Base-by-base conservation (phyloP, 2,888 invertebrate genomes). In the Steinernema scapterisci region DNA sequence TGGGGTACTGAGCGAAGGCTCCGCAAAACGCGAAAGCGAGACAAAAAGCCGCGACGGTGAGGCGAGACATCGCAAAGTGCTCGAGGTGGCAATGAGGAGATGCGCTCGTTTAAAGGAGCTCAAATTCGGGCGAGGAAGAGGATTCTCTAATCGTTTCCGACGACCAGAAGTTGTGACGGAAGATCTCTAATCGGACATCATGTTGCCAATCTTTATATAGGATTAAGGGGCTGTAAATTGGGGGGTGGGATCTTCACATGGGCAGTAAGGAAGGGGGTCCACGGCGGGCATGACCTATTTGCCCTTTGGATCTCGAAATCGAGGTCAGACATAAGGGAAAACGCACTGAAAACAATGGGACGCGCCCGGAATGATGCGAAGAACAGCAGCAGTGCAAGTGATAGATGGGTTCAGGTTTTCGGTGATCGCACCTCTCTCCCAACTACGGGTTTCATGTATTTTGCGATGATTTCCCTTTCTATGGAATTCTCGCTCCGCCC, bases 201-300 rank as follows among this genome's bases (percentile, higher is more conserved):
- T 63, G 63, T 63, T 63, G 63, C 63, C 63, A 63, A 31, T 63
- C 63, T 63, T 63, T 63, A 63, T 63, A 63, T 63, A 63, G 63
- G 63, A 63, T 63, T 63, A 63, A 63, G 63, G 63, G 31, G 63
- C 63, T 63, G 63, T 63, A 63, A 63, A 63, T 63, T 63, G 27
- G 63, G 27, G 63, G 63, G 63, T 63, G 63, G 63, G 63, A 27
- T 63, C 25, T 63, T 31, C 63, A 27, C 38, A 63, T 63, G 63
- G 63, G 63, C 27, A 31, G 63, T 52, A 23, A 23, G 52, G 21
- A 21, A 23, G 63, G 63, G 54, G 63, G 63, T 63, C 63, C 63
- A 63, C 63, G 63, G 63, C 63, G 63, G 63, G 63, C 63, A 63
- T 63, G 63, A 63, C 63, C 63, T 63, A 63, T 63, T 63, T 63